Evolutionary conservation across 2,797 vertebrate species (phyloP), one percentile per base, ranked within the genome.

Genomic region (Sebastes cheni): DNA sequence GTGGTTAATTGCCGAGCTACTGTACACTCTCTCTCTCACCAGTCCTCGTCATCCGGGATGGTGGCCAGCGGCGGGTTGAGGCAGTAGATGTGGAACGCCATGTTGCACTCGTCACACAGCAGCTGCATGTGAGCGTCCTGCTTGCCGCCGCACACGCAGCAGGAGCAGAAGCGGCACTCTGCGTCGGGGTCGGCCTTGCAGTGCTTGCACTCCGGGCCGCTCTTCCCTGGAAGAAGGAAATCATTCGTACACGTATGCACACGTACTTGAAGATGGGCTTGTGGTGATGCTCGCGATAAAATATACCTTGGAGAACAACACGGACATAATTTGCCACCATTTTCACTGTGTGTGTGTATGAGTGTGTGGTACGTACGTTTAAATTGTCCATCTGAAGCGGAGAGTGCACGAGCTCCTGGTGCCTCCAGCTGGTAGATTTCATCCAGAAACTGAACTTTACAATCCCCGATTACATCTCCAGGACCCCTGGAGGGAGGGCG

Each of bases 21-120:
- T 39, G 36, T 39, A 39, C 60, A 3, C 39, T 68, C 64, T 39
- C 36, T 54, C 18, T 89, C 95, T 97, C 96, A 99, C 98, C 98
- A 99, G 95, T 99, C 98, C 87, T 99, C 98, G 76, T 99, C 98
- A 86, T 99, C 98, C 16, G 98, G 98, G 94, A 99, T 97, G 93
- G 97, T 97, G 91, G 96, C 93, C 93, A 99, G 96, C 4, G 98
- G 98, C n/a, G 98, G 98, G 91, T 97, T 98, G 93, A 99, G 95
- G 91, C 98, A 99, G 95, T 99, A 99, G 92, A 99, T 98, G 91
- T 99, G 98, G 91, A 98, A 99, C 67, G 98, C 98, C 98, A 98
- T 98, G 94, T 99, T 99, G 92, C 98, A 99, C 95, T 99, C 98
- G 74, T 99, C 98, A 90, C 98, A 99, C 6, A 99, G 94, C 91